Evolutionary conservation across 2,113 vertebrate genomes (phyloP).

Genomic region (Engraulis encrasicolus): DNA sequence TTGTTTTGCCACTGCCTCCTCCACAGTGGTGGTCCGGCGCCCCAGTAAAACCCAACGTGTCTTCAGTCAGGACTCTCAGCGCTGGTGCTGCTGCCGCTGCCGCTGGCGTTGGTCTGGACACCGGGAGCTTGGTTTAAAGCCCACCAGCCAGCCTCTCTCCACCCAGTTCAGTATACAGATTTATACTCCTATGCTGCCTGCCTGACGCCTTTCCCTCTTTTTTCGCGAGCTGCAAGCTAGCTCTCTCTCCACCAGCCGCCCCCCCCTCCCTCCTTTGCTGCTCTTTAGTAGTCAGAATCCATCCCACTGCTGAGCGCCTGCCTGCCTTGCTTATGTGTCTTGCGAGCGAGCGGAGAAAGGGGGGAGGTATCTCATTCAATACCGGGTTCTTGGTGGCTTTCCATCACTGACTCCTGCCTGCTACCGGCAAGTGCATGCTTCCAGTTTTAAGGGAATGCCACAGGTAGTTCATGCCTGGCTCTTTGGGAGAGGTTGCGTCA

Average conservation of each 20-base stretch:
- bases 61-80: background rate
- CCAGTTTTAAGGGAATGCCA: constrained; percentile 29
- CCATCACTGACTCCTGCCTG: constrained; percentile 7
- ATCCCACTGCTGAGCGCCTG: constrained; percentile 82
- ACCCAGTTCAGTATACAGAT: constrained; percentile 51
- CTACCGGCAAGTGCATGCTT: background rate
- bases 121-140: background rate
- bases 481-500: background rate
- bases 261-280: constrained; percentile 59
- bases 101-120: too few species aligned
- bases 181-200: constrained; percentile 74
- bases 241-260: constrained; percentile 61
- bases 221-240: constrained; percentile 52
- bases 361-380: constrained; percentile 43
- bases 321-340: constrained; percentile 64
- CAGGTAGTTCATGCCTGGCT: constrained; percentile 47
- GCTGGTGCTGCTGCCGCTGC: constrained; percentile 34
- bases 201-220: constrained; percentile 65
- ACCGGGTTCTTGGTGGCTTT: constrained; percentile 42
- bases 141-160: background rate
- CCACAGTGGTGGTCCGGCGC: constrained; percentile 61
- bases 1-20: constrained; percentile 63
- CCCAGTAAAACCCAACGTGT: constrained; percentile 57
- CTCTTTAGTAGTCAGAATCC: constrained; percentile 86
- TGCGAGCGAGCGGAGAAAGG: constrained; percentile 66